These are phyloP conservation scores for Bombus pascuorum DNA, from an alignment of 1,140 invertebrate species.

Conservation along the genomic window DNA sequence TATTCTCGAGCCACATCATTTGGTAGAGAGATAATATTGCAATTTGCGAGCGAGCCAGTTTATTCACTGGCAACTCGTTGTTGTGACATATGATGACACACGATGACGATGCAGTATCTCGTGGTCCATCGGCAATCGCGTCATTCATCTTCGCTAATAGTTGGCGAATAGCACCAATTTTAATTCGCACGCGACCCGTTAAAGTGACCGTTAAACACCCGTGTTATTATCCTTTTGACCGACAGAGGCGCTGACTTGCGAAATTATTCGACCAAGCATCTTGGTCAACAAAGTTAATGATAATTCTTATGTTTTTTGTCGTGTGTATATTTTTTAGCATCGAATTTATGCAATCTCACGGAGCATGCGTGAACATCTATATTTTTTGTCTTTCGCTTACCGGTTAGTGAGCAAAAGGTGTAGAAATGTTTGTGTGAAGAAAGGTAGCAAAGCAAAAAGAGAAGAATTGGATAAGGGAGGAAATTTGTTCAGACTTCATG, in stretches of 20 bases:
- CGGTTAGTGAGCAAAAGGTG: background rate
- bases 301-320: background rate
- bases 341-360: background rate
- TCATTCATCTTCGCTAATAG: slow-evolving; percentile 38
- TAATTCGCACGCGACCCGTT: background rate
- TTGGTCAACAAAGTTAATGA: background rate
- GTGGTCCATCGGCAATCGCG: background rate
- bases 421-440: too few species aligned
- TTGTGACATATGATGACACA: slow-evolving; percentile 25
- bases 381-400: background rate
- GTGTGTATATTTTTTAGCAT: background rate
- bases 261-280: background rate
- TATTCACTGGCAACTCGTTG: background rate
- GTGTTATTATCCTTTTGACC: background rate
- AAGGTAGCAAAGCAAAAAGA: background rate
- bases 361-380: background rate
- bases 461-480: background rate
- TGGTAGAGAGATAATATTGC: background rate
- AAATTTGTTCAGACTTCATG: slow-evolving; percentile 24
- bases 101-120: background rate
- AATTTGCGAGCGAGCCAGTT: background rate
- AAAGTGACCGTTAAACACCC: background rate
- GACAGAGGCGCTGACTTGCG: background rate
- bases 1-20: background rate
- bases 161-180: slow-evolving; percentile 5